Percentiles rank a stretch among this genome's conserved stretches.
phyloP scores from a whole-genome alignment of 1,140 invertebrate species.

The Oreohelix idahoensis region DNA sequence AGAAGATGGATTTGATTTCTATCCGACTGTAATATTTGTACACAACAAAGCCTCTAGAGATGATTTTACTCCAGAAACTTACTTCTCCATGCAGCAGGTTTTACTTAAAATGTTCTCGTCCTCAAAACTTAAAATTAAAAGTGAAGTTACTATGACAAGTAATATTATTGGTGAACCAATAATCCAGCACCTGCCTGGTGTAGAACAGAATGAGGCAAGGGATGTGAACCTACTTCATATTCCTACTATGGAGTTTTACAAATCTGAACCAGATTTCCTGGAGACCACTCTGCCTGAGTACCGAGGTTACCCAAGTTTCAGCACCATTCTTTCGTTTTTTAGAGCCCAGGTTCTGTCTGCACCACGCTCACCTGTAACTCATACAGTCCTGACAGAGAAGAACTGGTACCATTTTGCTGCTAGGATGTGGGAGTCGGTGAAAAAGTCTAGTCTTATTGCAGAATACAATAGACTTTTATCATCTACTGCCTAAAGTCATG shows the following conservation, averaged over 20 bases:
- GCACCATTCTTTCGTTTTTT: conserved; percentile 79
- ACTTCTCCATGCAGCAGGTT: conserved; percentile 80
- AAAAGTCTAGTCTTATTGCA: conserved; percentile 86
- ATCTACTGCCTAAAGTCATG: conserved; percentile 54
- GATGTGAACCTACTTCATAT: conserved; percentile 83
- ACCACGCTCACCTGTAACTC: conserved; percentile 75
- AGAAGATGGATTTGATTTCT: conserved; percentile 63
- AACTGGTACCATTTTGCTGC: conserved; percentile 82
- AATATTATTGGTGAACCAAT: conserved; percentile 17
- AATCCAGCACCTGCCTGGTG: conserved; percentile 32
- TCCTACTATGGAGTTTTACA: conserved; percentile 78
- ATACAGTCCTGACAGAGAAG: conserved; percentile 66
- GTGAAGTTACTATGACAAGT: conserved; percentile 68
- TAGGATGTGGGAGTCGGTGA: conserved; percentile 86
- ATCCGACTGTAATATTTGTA: conserved; percentile 76
- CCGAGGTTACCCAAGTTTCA: conserved; percentile 80
- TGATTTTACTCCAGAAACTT: conserved; percentile 80
- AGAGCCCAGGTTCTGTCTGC: conserved; percentile 81
- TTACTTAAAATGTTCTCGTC: conserved; percentile 80
- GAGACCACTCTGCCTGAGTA: conserved; percentile 70
- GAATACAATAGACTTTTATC: conserved; percentile 86
- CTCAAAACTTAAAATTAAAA: conserved; percentile 82
- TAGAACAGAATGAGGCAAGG: conserved; percentile 74
- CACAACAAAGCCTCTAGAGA: conserved; percentile 83
- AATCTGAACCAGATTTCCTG: conserved; percentile 73